phyloP scores from a whole-genome alignment of 2,113 vertebrate species.

The Hippocampus guttulatus region DNA sequence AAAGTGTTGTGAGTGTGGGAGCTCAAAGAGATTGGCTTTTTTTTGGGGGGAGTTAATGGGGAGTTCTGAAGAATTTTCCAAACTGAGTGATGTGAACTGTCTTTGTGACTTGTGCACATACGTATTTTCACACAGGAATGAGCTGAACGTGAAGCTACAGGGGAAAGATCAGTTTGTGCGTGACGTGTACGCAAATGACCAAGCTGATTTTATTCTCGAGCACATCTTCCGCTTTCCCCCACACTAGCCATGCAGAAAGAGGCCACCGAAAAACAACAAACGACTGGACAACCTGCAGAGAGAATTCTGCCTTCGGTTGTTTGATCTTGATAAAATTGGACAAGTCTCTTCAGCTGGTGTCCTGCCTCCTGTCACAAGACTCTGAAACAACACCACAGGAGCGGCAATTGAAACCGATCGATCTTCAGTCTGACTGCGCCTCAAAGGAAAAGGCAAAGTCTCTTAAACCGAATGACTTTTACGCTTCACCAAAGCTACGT shows the following conservation, averaged over 20 bases:
- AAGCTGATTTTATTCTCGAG: not conserved
- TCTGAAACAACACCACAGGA: not conserved
- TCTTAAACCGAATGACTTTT: constrained; percentile 6
- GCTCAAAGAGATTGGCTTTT: not conserved
- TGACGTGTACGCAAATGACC: not conserved
- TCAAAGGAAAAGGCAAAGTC: constrained; percentile 34
- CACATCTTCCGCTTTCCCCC: not conserved
- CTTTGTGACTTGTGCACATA: not conserved
- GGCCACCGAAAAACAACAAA: not conserved
- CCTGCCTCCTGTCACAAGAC: constrained; percentile 3
- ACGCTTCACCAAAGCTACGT: constrained; percentile 12
- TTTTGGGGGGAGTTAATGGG: not conserved
- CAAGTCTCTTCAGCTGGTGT: constrained; percentile 6
- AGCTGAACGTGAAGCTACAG: too few species aligned
- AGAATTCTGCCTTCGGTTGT: not conserved
- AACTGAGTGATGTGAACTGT: too few species aligned
- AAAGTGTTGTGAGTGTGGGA: not conserved
- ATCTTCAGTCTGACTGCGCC: constrained; percentile 2
- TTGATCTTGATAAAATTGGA: not conserved
- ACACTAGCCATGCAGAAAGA: not conserved
- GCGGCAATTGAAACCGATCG: not conserved
- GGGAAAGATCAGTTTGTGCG: too few species aligned
- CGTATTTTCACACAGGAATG: too few species aligned
- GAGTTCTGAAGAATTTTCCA: too few species aligned
- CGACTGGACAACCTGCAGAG: not conserved